Percentiles rank a stretch among this genome's conserved stretches.
These are phyloP conservation scores for Pristiophorus japonicus DNA, from an alignment of 2,113 vertebrate species.

Conservation along the genomic window DNA sequence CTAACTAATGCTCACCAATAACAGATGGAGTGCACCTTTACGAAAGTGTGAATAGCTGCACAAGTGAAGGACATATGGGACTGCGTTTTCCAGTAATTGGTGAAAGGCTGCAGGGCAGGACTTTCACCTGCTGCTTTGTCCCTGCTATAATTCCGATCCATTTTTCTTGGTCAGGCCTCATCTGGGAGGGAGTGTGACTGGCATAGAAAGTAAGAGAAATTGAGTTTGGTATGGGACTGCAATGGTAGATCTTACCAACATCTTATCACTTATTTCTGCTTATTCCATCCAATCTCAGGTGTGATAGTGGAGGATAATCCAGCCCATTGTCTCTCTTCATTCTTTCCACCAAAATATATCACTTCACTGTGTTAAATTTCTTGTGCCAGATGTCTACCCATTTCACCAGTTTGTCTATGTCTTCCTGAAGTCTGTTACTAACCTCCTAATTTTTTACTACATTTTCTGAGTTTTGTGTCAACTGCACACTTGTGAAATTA, in stretches of 20 bases:
- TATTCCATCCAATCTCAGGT: neutral
- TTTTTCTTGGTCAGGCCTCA: neutral
- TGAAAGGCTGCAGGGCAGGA: too few relatives aligned
- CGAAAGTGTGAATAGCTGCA: neutral
- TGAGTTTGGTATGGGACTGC: neutral
- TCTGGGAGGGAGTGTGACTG: neutral
- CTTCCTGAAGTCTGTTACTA: too few relatives aligned
- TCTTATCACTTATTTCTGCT: neutral
- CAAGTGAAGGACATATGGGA: neutral
- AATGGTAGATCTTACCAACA: neutral
- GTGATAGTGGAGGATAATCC: neutral
- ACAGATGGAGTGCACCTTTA: neutral
- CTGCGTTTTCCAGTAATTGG: neutral
- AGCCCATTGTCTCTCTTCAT: neutral
- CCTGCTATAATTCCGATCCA: neutral
- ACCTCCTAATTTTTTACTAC: too few relatives aligned
- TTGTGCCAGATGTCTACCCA: too few relatives aligned
- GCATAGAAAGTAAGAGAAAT: neutral
- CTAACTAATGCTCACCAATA: neutral
- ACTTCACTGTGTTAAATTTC: too few relatives aligned
- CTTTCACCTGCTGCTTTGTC: neutral
- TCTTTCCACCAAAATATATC: too few relatives aligned
- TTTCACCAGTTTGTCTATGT: too few relatives aligned
- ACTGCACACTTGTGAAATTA: too few relatives aligned
- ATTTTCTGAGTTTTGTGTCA: too few relatives aligned